phyloP scores from a whole-genome alignment of 2,113 vertebrate species.

The Xenopus tropicalis region UCB_Xtro_10.0 CM004452.2:46119001-46119500 shows the following conservation, averaged over 20 bases:
- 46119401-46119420: no score
- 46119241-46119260: conserved; percentile 75
- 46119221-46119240: conserved; percentile 67
- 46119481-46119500: conserved; percentile 2
- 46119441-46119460: neutral
- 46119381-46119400: no score
- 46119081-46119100: conserved; percentile 45
- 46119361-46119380: conserved; percentile 39
- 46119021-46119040: conserved; percentile 26
- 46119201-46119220: conserved; percentile 72
- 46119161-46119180: conserved; percentile 70
- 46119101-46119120: conserved; percentile 59
- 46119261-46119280: conserved; percentile 82
- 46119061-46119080: conserved; percentile 60
- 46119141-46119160: conserved; percentile 63
- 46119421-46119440: no score
- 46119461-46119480: conserved; percentile 29
- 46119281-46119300: conserved; percentile 83
- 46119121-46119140: conserved; percentile 59
- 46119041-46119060: conserved; percentile 52
- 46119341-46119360: conserved; percentile 62
- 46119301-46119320: conserved; percentile 65
- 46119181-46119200: conserved; percentile 71
- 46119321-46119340: conserved; percentile 63
- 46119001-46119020: conserved; percentile 46